These are phyloP conservation scores for Caenorhabditis sp. DNA, from an alignment of 2,888 invertebrate genomes.

Conservation along the genomic window DNA sequence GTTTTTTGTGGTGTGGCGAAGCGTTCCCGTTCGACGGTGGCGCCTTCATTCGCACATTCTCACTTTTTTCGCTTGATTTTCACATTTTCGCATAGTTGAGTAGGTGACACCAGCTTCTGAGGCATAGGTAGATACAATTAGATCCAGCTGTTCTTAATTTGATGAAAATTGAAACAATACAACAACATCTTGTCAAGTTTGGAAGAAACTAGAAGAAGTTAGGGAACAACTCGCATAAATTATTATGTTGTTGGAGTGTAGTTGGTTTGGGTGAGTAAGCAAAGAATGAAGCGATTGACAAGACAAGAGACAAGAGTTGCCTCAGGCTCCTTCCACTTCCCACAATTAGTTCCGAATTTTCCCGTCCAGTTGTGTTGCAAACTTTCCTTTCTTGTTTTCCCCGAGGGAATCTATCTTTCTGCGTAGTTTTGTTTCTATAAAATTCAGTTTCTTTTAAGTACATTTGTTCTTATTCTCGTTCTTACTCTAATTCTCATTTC, in stretches of 20 bases:
- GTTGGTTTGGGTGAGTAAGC: background rate
- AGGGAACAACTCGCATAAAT: slow-evolving; percentile 21
- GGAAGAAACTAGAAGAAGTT: background rate
- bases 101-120: no score
- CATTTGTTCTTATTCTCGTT: no score
- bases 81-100: background rate
- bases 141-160: no score
- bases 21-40: background rate
- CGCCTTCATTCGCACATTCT: slow-evolving; percentile 6
- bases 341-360: slow-evolving; percentile 12
- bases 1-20: slow-evolving; percentile 14
- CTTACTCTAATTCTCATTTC: no score
- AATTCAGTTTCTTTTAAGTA: no score
- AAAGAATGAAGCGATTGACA: slow-evolving; percentile 10
- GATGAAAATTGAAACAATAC: background rate
- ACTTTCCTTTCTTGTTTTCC: background rate
- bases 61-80: background rate
- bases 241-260: slow-evolving; percentile 13
- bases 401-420: background rate
- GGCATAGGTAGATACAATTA: no score
- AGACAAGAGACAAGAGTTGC: slow-evolving; percentile 23
- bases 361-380: background rate
- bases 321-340: background rate
- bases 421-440: background rate
- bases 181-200: background rate